Evolutionary conservation across 2,113 vertebrate species (phyloP), one percentile per base, ranked within the genome.

Genomic region (Archocentrus centrarchus): DNA sequence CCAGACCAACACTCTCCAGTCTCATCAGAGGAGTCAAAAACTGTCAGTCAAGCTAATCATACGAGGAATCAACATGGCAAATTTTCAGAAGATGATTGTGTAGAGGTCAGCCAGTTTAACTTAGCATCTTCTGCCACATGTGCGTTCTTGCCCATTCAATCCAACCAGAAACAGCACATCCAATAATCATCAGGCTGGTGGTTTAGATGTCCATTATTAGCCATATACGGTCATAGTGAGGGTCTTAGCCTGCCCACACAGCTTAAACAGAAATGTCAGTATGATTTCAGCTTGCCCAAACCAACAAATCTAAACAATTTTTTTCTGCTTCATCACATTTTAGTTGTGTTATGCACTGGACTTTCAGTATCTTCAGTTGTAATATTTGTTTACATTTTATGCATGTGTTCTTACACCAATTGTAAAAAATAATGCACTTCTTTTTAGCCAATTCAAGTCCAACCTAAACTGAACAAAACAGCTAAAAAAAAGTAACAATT

Each of bases 81-180:
- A 60, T 32, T 20, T 59, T 50, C 82, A 68, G 81, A 59, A 61
- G 41, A 87, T 77, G 37, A 83, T 57, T 75, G 63, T 35, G 27
- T n/a, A 77, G 17, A 78, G 59, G 5, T 41, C 68, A 73, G 60
- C 35, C 68, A 50, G 81, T 70, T 84, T 68, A 59, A 86, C n/a
- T 14, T 14, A 73, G 24, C 20, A 41, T 50, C 60, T 58, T 58
- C 50, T 85, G 80, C 60, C 80, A 85, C 60, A 73, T 24, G 9
- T 32, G 64, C 78, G 82, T 88, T 84, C 76, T 89, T 84, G 53
- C 64, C 64, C 20, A 80, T 83, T 83, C 78, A 84, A 86, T 80
- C 76, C 83, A 59, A 84, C 39, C n/a, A 80, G 30, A 81, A 73
- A 32, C 32, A 4, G 75, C 37, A 58, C 68, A 57, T 76, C 73